Percentiles rank a stretch among this genome's conserved stretches.
Evolutionary conservation across 2,888 invertebrate genomes (phyloP).

Genomic region (Nomada hirtipes): DNA sequence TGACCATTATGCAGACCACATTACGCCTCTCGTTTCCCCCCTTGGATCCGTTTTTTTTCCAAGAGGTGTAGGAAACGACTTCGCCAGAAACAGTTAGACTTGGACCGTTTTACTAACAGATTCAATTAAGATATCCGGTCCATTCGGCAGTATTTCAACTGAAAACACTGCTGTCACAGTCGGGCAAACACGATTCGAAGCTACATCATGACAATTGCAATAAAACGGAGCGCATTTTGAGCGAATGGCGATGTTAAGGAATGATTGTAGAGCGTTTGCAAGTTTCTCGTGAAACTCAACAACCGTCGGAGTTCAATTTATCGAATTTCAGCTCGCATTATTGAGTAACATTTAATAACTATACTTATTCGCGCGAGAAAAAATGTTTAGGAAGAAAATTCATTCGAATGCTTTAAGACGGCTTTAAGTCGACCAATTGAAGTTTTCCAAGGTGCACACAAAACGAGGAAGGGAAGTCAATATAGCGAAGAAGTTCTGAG

Average conservation of each 20-base stretch:
- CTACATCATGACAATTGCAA: constrained; percentile 52
- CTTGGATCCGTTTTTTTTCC: not conserved
- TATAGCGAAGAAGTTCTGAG: no score
- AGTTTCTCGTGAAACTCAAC: constrained; percentile 14
- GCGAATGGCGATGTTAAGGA: no score
- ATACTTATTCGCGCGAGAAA: no score
- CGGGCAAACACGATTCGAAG: constrained; percentile 27
- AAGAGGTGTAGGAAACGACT: constrained; percentile 31
- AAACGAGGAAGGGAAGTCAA: no score
- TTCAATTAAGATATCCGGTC: constrained; percentile 64
- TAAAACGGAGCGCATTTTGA: constrained; percentile 20
- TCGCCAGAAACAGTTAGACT: constrained; percentile 47
- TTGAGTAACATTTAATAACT: not conserved
- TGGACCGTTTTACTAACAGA: constrained; percentile 55
- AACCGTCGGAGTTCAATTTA: not conserved
- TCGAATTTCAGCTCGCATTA: constrained; percentile 4
- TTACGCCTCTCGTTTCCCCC: not conserved
- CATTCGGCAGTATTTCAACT: constrained; percentile 51
- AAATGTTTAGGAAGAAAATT: no score
- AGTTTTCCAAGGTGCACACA: no score
- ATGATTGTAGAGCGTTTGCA: not conserved
- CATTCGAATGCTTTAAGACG: no score
- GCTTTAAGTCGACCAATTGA: no score
- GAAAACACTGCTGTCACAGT: constrained; percentile 19
- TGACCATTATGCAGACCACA: constrained; percentile 4